These are phyloP conservation scores for Ceyx margarethae DNA, from an alignment of 2,113 vertebrate species.

Conservation along the genomic window DNA sequence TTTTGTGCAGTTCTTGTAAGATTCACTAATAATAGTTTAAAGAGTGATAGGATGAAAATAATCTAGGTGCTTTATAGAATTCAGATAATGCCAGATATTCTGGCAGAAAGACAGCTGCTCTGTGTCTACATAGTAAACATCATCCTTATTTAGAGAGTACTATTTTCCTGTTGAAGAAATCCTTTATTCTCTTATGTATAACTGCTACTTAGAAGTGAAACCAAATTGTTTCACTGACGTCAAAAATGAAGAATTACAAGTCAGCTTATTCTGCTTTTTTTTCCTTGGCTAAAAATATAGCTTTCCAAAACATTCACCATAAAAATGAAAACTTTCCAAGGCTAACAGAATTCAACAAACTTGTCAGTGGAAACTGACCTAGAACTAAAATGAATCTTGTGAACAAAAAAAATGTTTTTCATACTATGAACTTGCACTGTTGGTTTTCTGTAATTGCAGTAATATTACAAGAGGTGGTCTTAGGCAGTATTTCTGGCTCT, in stretches of 20 bases:
- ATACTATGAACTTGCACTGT: background rate
- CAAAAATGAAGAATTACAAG: conserved; percentile 42
- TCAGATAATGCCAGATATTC: background rate
- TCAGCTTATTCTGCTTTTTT: conserved; percentile 22
- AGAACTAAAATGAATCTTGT: background rate
- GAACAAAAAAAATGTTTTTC: conserved; percentile 1
- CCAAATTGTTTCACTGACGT: conserved; percentile 55
- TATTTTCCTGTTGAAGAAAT: conserved; percentile 10
- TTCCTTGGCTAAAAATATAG: conserved; percentile 34
- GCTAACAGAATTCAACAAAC: conserved; percentile 12
- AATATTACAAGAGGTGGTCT: background rate
- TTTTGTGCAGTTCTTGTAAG: background rate
- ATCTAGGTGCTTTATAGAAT: conserved; percentile 23
- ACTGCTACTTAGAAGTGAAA: conserved; percentile 23
- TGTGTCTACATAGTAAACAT: background rate
- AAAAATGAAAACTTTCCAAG: conserved; percentile 52
- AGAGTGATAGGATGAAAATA: background rate
- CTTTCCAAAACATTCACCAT: conserved; percentile 11
- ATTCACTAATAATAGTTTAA: background rate
- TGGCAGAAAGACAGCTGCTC: conserved; percentile 9
- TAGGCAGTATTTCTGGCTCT: background rate
- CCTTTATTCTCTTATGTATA: conserved; percentile 33
- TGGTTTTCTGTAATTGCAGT: background rate
- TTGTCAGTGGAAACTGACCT: background rate
- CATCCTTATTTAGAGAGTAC: background rate